phyloP scores from a whole-genome alignment of 2,888 invertebrate species.

The Podabrus alpinus region DNA sequence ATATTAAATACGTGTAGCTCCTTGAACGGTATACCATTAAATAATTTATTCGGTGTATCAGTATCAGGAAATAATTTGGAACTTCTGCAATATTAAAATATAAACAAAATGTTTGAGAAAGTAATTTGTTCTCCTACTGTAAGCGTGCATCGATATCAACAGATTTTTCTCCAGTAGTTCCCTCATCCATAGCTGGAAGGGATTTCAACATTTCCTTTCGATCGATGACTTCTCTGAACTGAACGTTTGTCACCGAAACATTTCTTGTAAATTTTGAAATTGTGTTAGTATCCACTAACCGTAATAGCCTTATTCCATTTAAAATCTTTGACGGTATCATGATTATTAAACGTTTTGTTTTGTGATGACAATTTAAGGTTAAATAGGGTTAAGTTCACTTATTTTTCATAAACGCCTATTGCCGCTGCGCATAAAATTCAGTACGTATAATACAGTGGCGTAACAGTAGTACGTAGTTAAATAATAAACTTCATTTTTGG shows the following conservation, averaged over 20 bases:
- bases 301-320: conserved; percentile 9
- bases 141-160: conserved; percentile 68
- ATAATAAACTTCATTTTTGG: too few relatives aligned
- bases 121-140: not conserved
- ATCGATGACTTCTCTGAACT: conserved; percentile 56
- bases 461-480: not conserved
- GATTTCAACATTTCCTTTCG: conserved; percentile 61
- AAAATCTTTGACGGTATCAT: conserved; percentile 13
- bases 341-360: not conserved
- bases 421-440: not conserved
- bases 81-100: conserved; percentile 60
- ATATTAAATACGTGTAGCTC: conserved; percentile 85
- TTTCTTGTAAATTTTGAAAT: conserved; percentile 10
- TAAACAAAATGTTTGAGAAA: not conserved
- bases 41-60: conserved; percentile 71
- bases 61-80: conserved; percentile 74
- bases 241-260: conserved; percentile 18
- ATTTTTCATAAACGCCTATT: not conserved
- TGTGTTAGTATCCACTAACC: not conserved
- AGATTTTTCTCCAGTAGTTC: conserved; percentile 75
- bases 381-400: not conserved
- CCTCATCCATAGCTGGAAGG: conserved; percentile 68
- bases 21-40: conserved; percentile 76
- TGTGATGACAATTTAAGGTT: not conserved
- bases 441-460: not conserved